phyloP scores from a whole-genome alignment of 2,113 vertebrate genomes.

The Silurus meridionalis region DNA sequence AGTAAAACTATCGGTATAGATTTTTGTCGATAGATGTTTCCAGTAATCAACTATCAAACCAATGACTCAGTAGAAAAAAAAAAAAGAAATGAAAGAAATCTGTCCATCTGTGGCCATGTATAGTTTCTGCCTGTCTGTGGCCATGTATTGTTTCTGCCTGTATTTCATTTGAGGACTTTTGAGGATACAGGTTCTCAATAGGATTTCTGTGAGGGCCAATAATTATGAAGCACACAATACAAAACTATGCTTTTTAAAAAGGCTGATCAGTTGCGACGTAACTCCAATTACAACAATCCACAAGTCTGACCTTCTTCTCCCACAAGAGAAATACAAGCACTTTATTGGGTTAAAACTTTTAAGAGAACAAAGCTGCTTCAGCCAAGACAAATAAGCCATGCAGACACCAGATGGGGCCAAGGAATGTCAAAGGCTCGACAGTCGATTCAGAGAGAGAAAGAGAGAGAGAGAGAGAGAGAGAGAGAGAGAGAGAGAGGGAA shows the following conservation, averaged over 20 bases:
- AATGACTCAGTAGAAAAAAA: no score
- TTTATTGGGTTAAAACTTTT: constrained; percentile 13
- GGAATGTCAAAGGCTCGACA: constrained; percentile 68
- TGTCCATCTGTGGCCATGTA: no score
- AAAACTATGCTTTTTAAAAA: background rate
- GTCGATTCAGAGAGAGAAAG: constrained; percentile 35
- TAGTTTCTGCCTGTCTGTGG: no score
- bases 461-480: background rate
- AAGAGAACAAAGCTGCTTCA: constrained; percentile 62
- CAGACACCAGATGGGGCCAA: constrained; percentile 74
- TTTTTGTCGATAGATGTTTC: no score
- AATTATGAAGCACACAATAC: background rate
- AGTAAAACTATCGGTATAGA: no score
- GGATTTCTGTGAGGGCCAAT: background rate
- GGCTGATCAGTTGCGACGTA: background rate
- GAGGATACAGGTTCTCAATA: no score
- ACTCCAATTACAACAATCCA: background rate
- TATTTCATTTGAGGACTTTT: no score
- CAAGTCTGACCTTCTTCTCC: background rate
- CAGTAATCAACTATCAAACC: no score
- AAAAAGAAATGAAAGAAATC: no score
- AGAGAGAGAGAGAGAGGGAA: constrained; percentile 40
- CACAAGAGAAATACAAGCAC: background rate
- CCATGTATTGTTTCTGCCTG: no score
- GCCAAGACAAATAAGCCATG: constrained; percentile 72